Conservation (phyloP, 2,797 vertebrate genomes). For the Cossypha polioptera region DNA sequence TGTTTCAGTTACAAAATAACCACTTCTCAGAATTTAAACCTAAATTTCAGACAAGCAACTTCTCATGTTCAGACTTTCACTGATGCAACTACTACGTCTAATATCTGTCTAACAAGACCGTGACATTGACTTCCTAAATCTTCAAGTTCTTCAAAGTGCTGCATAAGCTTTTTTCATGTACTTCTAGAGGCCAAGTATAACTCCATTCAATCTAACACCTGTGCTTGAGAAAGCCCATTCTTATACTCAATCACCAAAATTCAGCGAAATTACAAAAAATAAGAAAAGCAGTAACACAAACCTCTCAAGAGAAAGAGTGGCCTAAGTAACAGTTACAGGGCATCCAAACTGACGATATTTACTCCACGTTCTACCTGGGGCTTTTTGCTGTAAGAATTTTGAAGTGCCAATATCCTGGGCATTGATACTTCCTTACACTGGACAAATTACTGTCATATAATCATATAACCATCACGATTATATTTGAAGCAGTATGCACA, state of each 20-base stretch:
- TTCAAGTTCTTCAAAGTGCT: not conserved
- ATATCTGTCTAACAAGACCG: not conserved
- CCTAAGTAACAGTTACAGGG: not conserved
- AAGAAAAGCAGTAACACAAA: not conserved
- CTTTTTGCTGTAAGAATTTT: rapidly evolving
- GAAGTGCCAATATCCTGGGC: rapidly evolving
- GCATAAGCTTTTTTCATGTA: not conserved
- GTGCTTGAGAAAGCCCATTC: rapidly evolving
- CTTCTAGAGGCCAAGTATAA: not conserved
- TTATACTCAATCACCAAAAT: not conserved
- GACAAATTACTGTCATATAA: not conserved
- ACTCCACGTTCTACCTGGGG: not conserved
- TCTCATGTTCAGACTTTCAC: not conserved
- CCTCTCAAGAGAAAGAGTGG: not conserved
- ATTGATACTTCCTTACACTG: not conserved
- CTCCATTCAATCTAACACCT: not conserved
- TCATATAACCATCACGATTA: rapidly evolving
- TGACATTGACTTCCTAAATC: not conserved
- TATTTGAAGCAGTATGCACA: not conserved
- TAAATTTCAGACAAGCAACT: not conserved
- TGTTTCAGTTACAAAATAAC: not conserved
- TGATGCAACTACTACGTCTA: not conserved
- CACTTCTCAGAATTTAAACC: not conserved
- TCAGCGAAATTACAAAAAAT: not conserved
- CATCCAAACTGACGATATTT: not conserved